A percentile compares a stretch with the other conserved stretches of the same genome.
Evolutionary conservation across 2,888 invertebrate species (phyloP).

Genomic region (Linhomoeus sp.): DNA sequence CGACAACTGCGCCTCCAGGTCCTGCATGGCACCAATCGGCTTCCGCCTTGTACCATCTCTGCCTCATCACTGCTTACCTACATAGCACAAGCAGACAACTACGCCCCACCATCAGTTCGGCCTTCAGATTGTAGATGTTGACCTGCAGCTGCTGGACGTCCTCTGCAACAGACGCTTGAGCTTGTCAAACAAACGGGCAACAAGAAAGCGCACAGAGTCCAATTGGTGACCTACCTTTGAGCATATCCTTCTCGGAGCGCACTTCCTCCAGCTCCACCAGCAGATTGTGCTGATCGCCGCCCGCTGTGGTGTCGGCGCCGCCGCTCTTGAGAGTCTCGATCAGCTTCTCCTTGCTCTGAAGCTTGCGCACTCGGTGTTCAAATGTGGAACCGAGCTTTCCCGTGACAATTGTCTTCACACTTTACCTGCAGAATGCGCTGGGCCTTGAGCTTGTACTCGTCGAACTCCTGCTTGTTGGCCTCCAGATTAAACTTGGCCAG

Average conservation of each 20-base stretch:
- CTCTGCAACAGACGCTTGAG: slow-evolving; percentile 27
- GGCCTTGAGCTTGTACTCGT: slow-evolving; percentile 57
- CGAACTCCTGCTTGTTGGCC: slow-evolving; percentile 40
- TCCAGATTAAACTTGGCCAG: slow-evolving; percentile 29
- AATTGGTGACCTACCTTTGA: slow-evolving; percentile 21
- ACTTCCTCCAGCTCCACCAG: slow-evolving; percentile 40
- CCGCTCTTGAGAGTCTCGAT: slow-evolving; percentile 35
- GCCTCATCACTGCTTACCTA: neutral
- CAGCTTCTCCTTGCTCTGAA: slow-evolving; percentile 45
- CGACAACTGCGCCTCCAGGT: slow-evolving; percentile 6
- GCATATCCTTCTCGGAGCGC: slow-evolving; percentile 36
- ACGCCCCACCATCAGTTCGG: slow-evolving; percentile 33
- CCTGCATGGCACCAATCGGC: slow-evolving; percentile 1
- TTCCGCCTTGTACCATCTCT: neutral
- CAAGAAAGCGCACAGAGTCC: too few relatives aligned
- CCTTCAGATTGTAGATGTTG: slow-evolving; percentile 31
- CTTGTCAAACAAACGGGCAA: too few relatives aligned
- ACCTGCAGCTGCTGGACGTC: slow-evolving; percentile 38
- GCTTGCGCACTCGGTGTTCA: too few relatives aligned
- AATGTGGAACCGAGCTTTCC: too few relatives aligned
- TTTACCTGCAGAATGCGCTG: slow-evolving; percentile 50
- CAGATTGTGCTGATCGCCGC: slow-evolving; percentile 4
- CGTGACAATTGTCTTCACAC: too few relatives aligned
- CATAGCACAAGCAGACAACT: neutral
- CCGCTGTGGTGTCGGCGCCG: neutral